These are phyloP conservation scores for Callyntrura sp. DNA, from an alignment of 2,888 invertebrate species.

Conservation along the genomic window DNA sequence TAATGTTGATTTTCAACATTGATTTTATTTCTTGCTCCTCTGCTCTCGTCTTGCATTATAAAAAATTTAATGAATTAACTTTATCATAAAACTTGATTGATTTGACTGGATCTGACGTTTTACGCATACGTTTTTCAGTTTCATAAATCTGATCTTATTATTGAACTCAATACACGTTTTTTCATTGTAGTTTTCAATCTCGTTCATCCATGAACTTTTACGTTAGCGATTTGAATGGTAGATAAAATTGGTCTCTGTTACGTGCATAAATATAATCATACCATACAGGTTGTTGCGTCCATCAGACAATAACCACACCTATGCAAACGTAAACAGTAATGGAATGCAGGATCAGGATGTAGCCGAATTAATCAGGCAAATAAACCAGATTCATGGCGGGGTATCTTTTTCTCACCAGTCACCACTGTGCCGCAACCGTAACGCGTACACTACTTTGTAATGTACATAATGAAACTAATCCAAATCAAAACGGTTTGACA, in stretches of 20 bases:
- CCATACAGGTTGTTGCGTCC: background rate
- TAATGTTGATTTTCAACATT: no score
- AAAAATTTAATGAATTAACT: no score
- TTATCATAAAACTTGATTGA: no score
- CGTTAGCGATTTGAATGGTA: background rate
- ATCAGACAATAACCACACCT: conserved; percentile 58
- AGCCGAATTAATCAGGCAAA: background rate
- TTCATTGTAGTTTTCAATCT: conserved; percentile 12
- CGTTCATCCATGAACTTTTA: no score
- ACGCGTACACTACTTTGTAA: no score
- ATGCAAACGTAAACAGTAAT: background rate
- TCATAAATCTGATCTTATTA: background rate
- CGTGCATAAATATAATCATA: background rate
- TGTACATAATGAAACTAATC: background rate
- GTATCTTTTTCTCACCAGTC: no score
- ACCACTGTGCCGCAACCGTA: background rate
- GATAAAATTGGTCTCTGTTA: background rate
- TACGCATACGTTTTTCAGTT: no score
- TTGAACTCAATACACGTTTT: background rate
- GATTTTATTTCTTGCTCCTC: no score
- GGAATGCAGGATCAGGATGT: conserved; percentile 42
- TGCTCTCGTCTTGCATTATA: no score
- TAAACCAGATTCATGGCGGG: background rate
- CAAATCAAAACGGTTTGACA: background rate
- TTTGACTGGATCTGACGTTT: no score